These are phyloP conservation scores for Pogonocichla stellata DNA, from an alignment of 2,113 vertebrate genomes.

Conservation along the genomic window DNA sequence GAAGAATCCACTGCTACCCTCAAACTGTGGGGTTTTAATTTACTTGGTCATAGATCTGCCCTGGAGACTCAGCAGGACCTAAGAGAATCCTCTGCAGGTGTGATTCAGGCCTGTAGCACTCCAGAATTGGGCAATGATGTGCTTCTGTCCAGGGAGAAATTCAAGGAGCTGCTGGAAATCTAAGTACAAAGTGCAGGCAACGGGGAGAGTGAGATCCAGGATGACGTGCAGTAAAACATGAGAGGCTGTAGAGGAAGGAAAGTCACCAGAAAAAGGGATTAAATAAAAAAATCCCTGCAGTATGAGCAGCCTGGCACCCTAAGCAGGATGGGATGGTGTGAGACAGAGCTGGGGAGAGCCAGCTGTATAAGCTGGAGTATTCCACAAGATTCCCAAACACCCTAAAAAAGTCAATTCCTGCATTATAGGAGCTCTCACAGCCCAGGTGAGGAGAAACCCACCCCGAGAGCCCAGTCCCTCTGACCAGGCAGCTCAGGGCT, in stretches of 20 bases:
- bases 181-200: neutral
- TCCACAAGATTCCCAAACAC: neutral
- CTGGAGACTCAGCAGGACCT: neutral
- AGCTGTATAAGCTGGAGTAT: accelerated
- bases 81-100: neutral
- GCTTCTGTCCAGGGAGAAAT: neutral
- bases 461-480: neutral
- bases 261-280: neutral
- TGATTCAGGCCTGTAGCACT: neutral
- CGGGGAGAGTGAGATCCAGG: neutral
- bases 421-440: neutral
- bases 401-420: neutral
- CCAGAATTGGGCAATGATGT: neutral
- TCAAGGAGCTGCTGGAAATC: neutral
- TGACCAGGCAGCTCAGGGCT: neutral
- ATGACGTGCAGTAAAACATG: accelerated
- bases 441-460: neutral
- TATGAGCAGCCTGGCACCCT: neutral
- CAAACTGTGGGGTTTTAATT: neutral
- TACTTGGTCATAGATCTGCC: neutral
- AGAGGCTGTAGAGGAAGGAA: neutral
- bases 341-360: neutral
- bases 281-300: neutral
- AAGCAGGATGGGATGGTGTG: neutral
- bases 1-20: neutral